phyloP scores from a whole-genome alignment of 1,140 invertebrate genomes.

The Atta cephalotes region DNA sequence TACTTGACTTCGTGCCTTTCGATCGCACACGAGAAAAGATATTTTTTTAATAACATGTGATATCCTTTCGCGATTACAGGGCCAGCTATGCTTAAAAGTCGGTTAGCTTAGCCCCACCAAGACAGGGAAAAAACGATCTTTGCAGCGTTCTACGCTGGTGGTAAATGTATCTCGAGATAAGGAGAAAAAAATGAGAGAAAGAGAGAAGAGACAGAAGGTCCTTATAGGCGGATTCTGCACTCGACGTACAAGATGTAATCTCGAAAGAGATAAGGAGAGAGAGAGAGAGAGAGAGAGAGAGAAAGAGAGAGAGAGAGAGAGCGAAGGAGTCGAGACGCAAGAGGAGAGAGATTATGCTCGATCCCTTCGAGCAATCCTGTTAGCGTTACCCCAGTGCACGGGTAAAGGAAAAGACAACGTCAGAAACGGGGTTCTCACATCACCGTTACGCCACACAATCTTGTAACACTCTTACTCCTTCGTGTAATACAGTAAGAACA shows the following conservation, averaged over 20 bases:
- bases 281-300: constrained; percentile 54
- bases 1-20: neutral
- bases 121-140: constrained; percentile 64
- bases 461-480: constrained; percentile 61
- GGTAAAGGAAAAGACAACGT: constrained; percentile 71
- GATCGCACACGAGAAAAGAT: constrained; percentile 26
- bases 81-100: constrained; percentile 70
- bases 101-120: constrained; percentile 59
- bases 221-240: constrained; percentile 61
- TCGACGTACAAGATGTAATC: constrained; percentile 75
- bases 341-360: constrained; percentile 72
- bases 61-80: constrained; percentile 67
- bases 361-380: constrained; percentile 80
- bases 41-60: constrained; percentile 54
- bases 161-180: constrained; percentile 51
- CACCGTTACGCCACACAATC: constrained; percentile 30
- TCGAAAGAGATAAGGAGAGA: constrained; percentile 67
- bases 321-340: constrained; percentile 52
- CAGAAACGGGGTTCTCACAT: constrained; percentile 52
- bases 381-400: constrained; percentile 72
- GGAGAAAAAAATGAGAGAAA: neutral
- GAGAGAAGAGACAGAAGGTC: constrained; percentile 19
- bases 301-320: constrained; percentile 56
- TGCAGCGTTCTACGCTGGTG: constrained; percentile 41
- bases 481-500: constrained; percentile 71